These are phyloP conservation scores for Hippopotamus amphibius DNA, from an alignment of 2,113 vertebrate species.

Conservation along the genomic window DNA sequence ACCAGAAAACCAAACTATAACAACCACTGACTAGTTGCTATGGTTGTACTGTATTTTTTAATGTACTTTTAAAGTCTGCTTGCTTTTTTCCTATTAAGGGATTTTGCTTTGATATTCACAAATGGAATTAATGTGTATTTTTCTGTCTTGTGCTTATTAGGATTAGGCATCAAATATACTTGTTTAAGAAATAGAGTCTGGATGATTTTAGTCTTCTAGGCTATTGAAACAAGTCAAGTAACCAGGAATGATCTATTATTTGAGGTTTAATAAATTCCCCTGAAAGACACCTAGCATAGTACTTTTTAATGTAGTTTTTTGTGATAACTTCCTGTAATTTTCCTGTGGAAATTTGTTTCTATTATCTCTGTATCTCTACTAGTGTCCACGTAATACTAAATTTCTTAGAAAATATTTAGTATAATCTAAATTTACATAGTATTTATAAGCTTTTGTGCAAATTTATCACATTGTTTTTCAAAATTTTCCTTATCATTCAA, in stretches of 20 bases:
- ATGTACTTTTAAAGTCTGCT: neutral
- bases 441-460: neutral
- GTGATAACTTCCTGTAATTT: neutral
- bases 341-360: neutral
- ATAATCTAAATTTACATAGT: neutral
- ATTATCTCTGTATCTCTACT: neutral
- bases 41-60: neutral
- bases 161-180: neutral
- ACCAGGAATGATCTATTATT: neutral
- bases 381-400: neutral
- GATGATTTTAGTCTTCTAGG: neutral
- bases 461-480: neutral
- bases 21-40: neutral
- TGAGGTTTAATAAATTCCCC: neutral
- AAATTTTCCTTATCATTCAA: neutral
- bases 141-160: neutral
- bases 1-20: neutral
- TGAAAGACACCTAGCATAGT: neutral
- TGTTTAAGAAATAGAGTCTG: neutral
- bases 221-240: neutral
- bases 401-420: neutral
- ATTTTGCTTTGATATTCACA: neutral
- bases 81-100: neutral
- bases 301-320: neutral
- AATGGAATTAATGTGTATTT: neutral